Evolutionary conservation across 2,113 vertebrate species (phyloP), one percentile per base, ranked within the genome.

Genomic region (Myotis davidii): DNA sequence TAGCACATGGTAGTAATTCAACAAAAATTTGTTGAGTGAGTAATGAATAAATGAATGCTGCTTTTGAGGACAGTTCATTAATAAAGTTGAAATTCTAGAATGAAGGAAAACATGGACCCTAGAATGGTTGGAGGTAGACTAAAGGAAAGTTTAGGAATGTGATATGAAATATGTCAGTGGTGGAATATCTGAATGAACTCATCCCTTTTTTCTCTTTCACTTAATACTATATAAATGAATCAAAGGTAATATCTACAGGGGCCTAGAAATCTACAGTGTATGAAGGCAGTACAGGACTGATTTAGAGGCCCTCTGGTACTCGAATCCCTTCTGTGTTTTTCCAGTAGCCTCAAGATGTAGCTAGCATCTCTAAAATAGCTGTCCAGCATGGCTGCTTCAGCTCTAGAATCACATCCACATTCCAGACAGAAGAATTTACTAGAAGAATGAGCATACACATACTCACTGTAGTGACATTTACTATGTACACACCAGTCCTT

Each of bases 11-110:
- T 79, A 77, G 70, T 11, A 23, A 34, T 64, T 86, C 82, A 97
- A 6, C 13, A 74, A 48, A 52, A 92, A 50, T 69, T 61, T 56
- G 10, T 56, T 81, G 65, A 88, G n/a, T 85, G 23, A 65, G 2
- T 69, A 82, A 61, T 89, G 45, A 96, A 81, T 45, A 74, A 82
- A 88, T 81, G 27, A 88, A 88, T 81, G 4, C 25, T 76, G 54
- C 65, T 93, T 93, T 90, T 95, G 87, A 79, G n/a, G 52, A 42
- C 39, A 76, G 0, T 76, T 84, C 32, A 70, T 50, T 82, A 82
- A n/a, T 20, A 23, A 39, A 90, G 23, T 45, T 77, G 65, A 70
- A 90, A 27, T 79, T 91, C 37, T 69, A 70, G 23, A 21, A 90
- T 84, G 39, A 83, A 90, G 34, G 65, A 17, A 65, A 85, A 83